phyloP scores from a whole-genome alignment of 2,888 invertebrate genomes.

The Drosophila kanekoi region DNA sequence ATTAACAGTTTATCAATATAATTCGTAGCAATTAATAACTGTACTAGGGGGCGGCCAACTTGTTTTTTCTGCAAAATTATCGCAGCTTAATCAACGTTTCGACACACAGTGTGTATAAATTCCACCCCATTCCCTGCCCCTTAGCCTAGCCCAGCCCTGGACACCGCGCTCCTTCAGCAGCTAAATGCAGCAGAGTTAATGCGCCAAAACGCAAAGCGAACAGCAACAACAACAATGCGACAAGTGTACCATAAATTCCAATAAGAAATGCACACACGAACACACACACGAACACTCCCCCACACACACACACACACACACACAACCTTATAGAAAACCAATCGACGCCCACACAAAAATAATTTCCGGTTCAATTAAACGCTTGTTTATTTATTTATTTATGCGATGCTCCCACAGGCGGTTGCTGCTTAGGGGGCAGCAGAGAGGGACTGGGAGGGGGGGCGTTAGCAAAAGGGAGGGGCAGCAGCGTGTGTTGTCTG shows the following conservation, averaged over 20 bases:
- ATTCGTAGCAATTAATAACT: neutral
- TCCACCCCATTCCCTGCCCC: neutral
- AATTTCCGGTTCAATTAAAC: conserved; percentile 80
- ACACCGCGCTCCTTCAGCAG: conserved; percentile 13
- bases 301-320: conserved; percentile 19
- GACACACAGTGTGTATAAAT: no score
- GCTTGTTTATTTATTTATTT: conserved; percentile 78
- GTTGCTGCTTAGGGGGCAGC: neutral
- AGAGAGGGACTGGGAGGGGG: neutral
- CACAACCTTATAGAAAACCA: conserved; percentile 38
- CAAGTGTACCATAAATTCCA: conserved; percentile 62
- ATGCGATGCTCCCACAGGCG: conserved; percentile 53
- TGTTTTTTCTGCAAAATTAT: no score
- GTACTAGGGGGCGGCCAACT: neutral
- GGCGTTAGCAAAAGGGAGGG: conserved; percentile 5
- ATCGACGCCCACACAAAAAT: conserved; percentile 61
- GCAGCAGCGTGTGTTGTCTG: conserved; percentile 13
- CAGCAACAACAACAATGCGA: conserved; percentile 32
- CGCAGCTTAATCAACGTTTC: no score
- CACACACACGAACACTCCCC: no score
- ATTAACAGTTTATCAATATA: neutral
- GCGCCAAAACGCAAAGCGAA: conserved; percentile 46
- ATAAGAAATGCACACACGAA: conserved; percentile 37
- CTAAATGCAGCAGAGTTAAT: conserved; percentile 40
- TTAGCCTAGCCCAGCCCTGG: neutral